Percentiles rank a stretch among this genome's conserved stretches.
phyloP scores from a whole-genome alignment of 2,888 invertebrate species.

The Morpho achilles region DNA sequence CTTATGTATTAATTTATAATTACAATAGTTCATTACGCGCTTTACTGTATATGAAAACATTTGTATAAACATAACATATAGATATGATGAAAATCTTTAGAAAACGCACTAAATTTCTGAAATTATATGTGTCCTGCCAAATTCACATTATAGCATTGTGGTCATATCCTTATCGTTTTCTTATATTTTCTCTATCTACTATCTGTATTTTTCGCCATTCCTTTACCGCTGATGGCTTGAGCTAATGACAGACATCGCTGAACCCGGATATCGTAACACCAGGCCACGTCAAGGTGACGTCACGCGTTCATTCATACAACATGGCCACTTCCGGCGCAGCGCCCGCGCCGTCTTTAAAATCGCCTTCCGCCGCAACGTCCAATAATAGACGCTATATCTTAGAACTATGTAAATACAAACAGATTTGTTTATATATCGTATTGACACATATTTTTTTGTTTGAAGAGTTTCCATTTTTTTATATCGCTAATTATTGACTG shows the following conservation, averaged over 20 bases:
- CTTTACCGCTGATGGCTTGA: constrained; percentile 18
- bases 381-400: constrained; percentile 19
- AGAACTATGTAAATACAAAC: constrained; percentile 11
- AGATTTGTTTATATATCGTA: constrained; percentile 6
- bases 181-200: too few species aligned
- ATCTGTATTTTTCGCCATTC: background rate
- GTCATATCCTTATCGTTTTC: too few species aligned
- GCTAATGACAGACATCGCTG: constrained; percentile 15
- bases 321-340: constrained; percentile 60
- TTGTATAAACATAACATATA: too few species aligned
- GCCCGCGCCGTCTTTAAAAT: constrained; percentile 35
- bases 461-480: background rate
- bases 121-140: too few species aligned
- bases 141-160: too few species aligned
- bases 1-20: too few species aligned
- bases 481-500: background rate
- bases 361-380: constrained; percentile 32
- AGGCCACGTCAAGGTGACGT: constrained; percentile 42
- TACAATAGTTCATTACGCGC: too few species aligned
- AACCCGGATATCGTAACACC: constrained; percentile 22
- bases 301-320: constrained; percentile 42
- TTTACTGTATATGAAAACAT: too few species aligned
- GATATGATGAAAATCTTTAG: too few species aligned
- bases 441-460: constrained; percentile 1
- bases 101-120: too few species aligned